Evolutionary conservation across 2,113 vertebrate species (phyloP), one percentile per base, ranked within the genome.

Genomic region (Rhadina sibilatrix): DNA sequence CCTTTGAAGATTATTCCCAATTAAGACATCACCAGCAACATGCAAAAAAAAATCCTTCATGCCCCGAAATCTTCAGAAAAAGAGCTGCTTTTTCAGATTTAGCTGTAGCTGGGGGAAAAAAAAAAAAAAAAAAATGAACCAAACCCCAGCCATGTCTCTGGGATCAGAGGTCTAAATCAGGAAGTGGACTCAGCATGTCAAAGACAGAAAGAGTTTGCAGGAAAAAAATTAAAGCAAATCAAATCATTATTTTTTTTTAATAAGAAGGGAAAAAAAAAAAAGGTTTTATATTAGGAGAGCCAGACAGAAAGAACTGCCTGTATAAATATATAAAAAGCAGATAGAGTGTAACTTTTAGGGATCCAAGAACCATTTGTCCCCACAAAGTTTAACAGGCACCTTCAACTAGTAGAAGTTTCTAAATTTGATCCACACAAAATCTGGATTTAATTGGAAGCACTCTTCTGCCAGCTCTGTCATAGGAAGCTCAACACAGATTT

Each of bases 401-500:
- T 93, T 94, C 87, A 94, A 37, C 52, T 47, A 89, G 83, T 44
- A 78, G 22, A 93, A 92, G 42, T 86, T 91, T 88, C 90, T 59
- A 42, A 81, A 92, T 96, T 13, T 92, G 83, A 81, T 80, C 68
- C 5, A 3, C 72, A 90, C 35, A 95, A 75, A 93, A 78, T 68
- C 64, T 0, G 4, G 53, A 60, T 78, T 89, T 95, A 96, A 97
- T 96, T 96, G 96, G 92, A 83, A 96, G 92, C 37, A 31, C 69
- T 88, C 60, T 66, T 92, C 69, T 83, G 60, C 90, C 90, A 77
- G 30, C 74, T 77, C 94, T 86, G 68, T 68, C 75, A 20, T 46
- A 63, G 80, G 72, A 83, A 86, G n/a, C 88, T 89, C 60, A 59
- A 93, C 82, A 80, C 10, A 59, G 75, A 75, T 87, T 96, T 95